A percentile compares a stretch with the other conserved stretches of the same genome.
These are phyloP conservation scores for Drosophila anceps DNA, from an alignment of 2,888 invertebrate genomes.

Conservation along the genomic window DNA sequence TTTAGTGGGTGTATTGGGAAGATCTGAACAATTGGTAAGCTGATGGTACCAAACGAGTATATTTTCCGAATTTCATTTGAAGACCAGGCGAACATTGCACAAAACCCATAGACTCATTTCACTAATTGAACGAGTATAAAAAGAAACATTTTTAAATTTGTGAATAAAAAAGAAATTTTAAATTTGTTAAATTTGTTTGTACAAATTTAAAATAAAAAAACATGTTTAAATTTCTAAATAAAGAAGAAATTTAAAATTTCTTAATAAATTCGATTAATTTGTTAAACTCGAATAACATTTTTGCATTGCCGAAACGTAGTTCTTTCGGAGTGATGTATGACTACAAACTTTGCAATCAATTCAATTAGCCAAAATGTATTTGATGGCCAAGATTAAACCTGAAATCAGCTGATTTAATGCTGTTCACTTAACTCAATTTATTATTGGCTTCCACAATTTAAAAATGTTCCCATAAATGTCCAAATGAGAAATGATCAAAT, in stretches of 20 bases:
- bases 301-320: neutral
- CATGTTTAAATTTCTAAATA: neutral
- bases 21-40: no score
- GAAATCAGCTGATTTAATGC: constrained; percentile 11
- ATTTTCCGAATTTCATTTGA: neutral
- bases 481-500: constrained; percentile 9
- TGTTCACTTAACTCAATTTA: neutral
- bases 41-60: no score
- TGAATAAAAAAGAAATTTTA: neutral
- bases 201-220: no score
- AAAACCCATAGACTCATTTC: neutral
- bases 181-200: no score
- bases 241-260: neutral
- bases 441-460: neutral
- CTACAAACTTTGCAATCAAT: neutral
- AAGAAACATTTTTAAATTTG: neutral
- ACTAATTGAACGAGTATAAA: no score
- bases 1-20: no score
- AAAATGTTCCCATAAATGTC: constrained; percentile 2
- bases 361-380: neutral
- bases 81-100: neutral
- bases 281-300: neutral
- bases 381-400: constrained; percentile 7
- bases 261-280: neutral
- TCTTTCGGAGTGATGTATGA: neutral